A percentile compares a stretch with the other conserved stretches of the same genome.
phyloP scores from a whole-genome alignment of 1,140 invertebrate species.

The Micrasema longulum region DNA sequence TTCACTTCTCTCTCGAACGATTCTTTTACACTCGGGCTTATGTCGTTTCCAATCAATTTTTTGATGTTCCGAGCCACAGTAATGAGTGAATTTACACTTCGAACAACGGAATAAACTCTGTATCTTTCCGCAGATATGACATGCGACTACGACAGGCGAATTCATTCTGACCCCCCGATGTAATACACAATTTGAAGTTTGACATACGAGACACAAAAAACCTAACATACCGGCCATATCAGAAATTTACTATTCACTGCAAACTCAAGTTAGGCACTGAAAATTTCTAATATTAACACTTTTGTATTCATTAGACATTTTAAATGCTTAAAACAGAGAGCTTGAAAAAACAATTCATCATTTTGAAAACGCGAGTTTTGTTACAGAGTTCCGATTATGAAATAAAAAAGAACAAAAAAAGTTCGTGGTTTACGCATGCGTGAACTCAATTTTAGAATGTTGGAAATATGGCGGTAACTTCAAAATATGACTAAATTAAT shows the following conservation, averaged over 20 bases:
- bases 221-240: constrained; percentile 34
- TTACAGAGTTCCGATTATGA: no score
- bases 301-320: no score
- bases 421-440: no score
- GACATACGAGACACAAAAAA: constrained; percentile 40
- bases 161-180: constrained; percentile 62
- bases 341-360: no score
- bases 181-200: constrained; percentile 34
- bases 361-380: no score
- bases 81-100: constrained; percentile 78
- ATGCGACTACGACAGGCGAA: constrained; percentile 65
- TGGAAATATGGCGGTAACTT: no score
- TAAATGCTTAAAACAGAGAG: no score
- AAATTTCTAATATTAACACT: no score
- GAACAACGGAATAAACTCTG: constrained; percentile 79
- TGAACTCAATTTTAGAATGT: no score
- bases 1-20: constrained; percentile 58
- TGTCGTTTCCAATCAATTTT: constrained; percentile 81
- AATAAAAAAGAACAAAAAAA: no score
- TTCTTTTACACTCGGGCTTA: constrained; percentile 69
- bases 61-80: constrained; percentile 85
- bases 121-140: constrained; percentile 75
- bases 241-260: background rate
- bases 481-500: no score
- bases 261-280: no score